These are phyloP conservation scores for Colletes collaris DNA, from an alignment of 2,888 invertebrate species.

Conservation along the genomic window DNA sequence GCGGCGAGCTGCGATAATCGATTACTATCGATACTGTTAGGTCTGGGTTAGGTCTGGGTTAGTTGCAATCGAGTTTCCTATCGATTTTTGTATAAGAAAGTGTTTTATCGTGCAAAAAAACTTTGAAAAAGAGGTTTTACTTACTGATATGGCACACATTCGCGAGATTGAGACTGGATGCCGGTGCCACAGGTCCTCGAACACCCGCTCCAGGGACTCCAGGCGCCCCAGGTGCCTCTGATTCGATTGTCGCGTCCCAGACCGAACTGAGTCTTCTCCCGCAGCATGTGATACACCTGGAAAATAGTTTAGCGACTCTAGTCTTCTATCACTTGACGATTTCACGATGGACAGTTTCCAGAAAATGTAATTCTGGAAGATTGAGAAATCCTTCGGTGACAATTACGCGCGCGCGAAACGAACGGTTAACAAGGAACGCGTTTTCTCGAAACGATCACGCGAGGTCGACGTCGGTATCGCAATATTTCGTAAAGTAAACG, in stretches of 20 bases:
- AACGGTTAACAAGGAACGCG: constrained; percentile 17
- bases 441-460: constrained; percentile 24
- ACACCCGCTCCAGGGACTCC: constrained; percentile 90
- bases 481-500: constrained; percentile 57
- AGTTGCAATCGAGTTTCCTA: too few species aligned
- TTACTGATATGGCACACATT: constrained; percentile 86
- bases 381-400: constrained; percentile 7
- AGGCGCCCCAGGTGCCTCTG: constrained; percentile 87
- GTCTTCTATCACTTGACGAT: too few species aligned
- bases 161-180: constrained; percentile 88
- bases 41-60: too few species aligned
- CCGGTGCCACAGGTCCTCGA: constrained; percentile 91
- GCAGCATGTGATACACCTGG: constrained; percentile 79
- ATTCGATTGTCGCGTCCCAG: constrained; percentile 75
- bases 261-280: constrained; percentile 77
- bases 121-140: constrained; percentile 7
- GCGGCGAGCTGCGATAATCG: too few species aligned
- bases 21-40: too few species aligned
- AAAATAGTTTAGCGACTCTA: constrained; percentile 11
- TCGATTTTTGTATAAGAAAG: too few species aligned
- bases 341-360: not conserved
- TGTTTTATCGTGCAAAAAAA: too few species aligned
- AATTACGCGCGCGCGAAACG: constrained; percentile 14
- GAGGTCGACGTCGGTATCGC: constrained; percentile 24
- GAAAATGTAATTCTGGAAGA: not conserved